Percentiles rank a stretch among this genome's conserved stretches.
Evolutionary conservation across 2,888 invertebrate species (phyloP).

Genomic region (Eupithecia pulchellata): DNA sequence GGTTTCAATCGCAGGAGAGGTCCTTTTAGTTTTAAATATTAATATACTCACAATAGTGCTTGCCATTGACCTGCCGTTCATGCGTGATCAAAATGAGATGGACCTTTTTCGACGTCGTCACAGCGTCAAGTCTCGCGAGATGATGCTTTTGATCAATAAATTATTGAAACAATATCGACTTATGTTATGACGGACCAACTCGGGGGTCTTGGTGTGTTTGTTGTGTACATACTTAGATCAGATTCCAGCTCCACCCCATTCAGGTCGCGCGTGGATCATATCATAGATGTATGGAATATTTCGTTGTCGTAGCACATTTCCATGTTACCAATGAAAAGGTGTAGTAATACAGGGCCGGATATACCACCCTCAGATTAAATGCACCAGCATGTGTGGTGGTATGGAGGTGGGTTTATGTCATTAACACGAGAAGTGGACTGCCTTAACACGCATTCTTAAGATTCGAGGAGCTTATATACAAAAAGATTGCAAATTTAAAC

Average conservation of each 20-base stretch:
- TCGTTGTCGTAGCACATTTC: neutral
- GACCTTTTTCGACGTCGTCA: neutral
- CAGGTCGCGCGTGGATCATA: neutral
- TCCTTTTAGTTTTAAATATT: neutral
- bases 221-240: neutral
- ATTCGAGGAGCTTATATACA: slow-evolving; percentile 55
- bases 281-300: neutral
- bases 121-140: neutral
- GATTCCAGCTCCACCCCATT: neutral
- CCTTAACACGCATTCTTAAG: slow-evolving; percentile 66
- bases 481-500: neutral
- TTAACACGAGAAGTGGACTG: slow-evolving; percentile 61
- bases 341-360: neutral
- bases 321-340: slow-evolving; percentile 4
- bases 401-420: slow-evolving; percentile 83
- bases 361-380: slow-evolving; percentile 32
- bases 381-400: slow-evolving; percentile 75
- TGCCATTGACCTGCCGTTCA: neutral
- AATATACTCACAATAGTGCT: neutral
- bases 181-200: neutral
- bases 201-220: neutral
- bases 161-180: neutral
- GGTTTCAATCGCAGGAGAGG: neutral
- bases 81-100: neutral
- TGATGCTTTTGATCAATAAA: neutral